Base-by-base conservation (phyloP, 92 coral and sea anemone species). In the Umimayanthus kanabou region DNA sequence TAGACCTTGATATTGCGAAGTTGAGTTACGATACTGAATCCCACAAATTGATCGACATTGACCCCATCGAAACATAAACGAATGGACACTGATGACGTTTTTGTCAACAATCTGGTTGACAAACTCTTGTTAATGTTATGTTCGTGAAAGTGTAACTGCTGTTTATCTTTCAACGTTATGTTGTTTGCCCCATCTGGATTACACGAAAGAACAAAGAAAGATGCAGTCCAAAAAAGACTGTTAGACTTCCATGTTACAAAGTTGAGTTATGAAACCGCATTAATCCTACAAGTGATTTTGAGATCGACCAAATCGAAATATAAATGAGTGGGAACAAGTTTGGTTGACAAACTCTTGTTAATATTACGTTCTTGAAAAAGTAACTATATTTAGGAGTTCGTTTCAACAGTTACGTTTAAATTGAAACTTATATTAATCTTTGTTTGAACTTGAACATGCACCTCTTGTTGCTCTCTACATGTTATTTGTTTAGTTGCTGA, bases 41-140 rank as follows among this genome's bases (percentile, higher is more conserved):
- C 83, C 57, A 79, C 30, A 88, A 79, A 77, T 25, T 88, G 77
- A 88, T 80, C 73, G 85, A 61, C 80, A 85, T 85, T 64, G 88
- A 42, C 55, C 88, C 3, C 49, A 77, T 78, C 77, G 77, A 87
- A 64, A 78, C 78, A 61, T 78, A 87, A 43, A 67, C 29, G 28
- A 61, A 47, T 43, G 81, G 39, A 74, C 79, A 77, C 84, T 80
- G 72, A 55, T 80, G 70, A 80, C 71, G 49, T 57, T 80, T 37
- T 80, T 57, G 70, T 80, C 45, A 57, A 80, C 84, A 80, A 80
- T 57, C 55, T 55, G 84, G 84, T 55, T 80, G 72, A 78, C 67
- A 78, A n/a, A 49, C 82, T 78, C 28, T 75, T 76, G 29, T 42
- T 39, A 78, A 77, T 47, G 39, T 78, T 78, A 78, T 30, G 43